Conservation (phyloP, 2,888 invertebrate species). For the Folsomia manolachei region DNA sequence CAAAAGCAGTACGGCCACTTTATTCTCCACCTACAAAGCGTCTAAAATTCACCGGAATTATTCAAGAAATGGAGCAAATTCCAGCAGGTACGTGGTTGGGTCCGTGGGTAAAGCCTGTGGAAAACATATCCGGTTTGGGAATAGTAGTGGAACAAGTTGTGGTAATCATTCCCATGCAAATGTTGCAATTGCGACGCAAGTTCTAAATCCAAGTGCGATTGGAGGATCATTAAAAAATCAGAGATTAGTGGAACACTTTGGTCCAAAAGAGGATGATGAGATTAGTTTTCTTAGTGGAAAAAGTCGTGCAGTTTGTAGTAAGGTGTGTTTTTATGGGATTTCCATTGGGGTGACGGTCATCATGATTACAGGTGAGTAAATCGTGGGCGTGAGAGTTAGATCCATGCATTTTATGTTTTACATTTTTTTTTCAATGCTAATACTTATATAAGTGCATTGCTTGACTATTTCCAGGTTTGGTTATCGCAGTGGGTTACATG, state of each 20-base stretch:
- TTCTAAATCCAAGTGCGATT: constrained; percentile 45
- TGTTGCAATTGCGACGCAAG: constrained; percentile 50
- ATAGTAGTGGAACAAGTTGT: not conserved
- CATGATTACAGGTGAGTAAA: constrained; percentile 42
- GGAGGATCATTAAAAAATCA: constrained; percentile 39
- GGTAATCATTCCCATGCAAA: constrained; percentile 24
- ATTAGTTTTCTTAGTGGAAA: constrained; percentile 33
- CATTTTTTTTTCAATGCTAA: not conserved
- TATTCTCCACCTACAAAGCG: constrained; percentile 15
- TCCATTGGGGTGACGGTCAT: constrained; percentile 39
- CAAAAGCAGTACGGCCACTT: constrained; percentile 26
- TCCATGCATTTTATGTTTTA: constrained; percentile 11
- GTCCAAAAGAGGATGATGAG: constrained; percentile 38
- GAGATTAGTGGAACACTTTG: constrained; percentile 34
- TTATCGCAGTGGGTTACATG: constrained; percentile 45
- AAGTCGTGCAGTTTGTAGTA: constrained; percentile 33
- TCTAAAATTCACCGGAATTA: constrained; percentile 6
- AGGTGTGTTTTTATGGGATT: constrained; percentile 36
- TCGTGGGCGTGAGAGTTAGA: not conserved
- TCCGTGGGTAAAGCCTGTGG: constrained; percentile 30
- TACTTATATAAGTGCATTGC: not conserved
- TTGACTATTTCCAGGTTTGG: constrained; percentile 40
- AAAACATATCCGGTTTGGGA: constrained; percentile 17
- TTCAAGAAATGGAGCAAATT: constrained; percentile 4
- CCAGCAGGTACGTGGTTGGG: constrained; percentile 20